phyloP scores from a whole-genome alignment of 37 sponge, comb jelly and placozoan species.

The Aphrocallistes beatrix region DNA sequence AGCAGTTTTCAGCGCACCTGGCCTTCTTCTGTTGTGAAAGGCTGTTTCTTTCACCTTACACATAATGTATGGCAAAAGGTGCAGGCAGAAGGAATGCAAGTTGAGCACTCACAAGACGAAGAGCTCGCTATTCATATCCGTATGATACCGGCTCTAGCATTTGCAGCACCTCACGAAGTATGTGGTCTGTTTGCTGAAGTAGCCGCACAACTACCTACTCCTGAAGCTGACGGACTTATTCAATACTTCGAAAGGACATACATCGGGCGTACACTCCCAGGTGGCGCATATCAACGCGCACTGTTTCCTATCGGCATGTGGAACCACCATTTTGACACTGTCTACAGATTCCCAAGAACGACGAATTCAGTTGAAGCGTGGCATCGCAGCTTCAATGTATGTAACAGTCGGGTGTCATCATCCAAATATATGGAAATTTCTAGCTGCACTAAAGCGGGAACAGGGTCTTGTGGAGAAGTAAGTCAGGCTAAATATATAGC shows the following conservation, averaged over 20 bases:
- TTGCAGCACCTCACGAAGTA: background rate
- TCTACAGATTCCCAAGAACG: background rate
- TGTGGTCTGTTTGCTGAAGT: background rate
- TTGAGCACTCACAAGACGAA: background rate
- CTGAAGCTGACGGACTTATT: background rate
- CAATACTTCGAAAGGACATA: background rate
- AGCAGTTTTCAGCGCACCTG: background rate
- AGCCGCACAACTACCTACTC: background rate
- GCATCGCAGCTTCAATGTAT: slow-evolving; percentile 16
- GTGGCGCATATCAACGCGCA: background rate
- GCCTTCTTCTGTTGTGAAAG: background rate
- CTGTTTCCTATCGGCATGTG: too few species aligned
- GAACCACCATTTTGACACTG: background rate
- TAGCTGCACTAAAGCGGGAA: background rate
- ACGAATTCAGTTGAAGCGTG: background rate
- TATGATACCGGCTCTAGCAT: background rate
- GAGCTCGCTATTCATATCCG: background rate
- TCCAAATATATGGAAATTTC: background rate
- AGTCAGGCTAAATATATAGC: background rate
- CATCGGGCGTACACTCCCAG: background rate
- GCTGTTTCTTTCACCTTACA: background rate
- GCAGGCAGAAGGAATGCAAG: background rate
- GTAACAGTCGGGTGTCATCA: background rate
- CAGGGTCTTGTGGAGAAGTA: background rate
- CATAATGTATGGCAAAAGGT: background rate